These are phyloP conservation scores for Pao palembangensis DNA, from an alignment of 2,113 vertebrate genomes.

Conservation along the genomic window DNA sequence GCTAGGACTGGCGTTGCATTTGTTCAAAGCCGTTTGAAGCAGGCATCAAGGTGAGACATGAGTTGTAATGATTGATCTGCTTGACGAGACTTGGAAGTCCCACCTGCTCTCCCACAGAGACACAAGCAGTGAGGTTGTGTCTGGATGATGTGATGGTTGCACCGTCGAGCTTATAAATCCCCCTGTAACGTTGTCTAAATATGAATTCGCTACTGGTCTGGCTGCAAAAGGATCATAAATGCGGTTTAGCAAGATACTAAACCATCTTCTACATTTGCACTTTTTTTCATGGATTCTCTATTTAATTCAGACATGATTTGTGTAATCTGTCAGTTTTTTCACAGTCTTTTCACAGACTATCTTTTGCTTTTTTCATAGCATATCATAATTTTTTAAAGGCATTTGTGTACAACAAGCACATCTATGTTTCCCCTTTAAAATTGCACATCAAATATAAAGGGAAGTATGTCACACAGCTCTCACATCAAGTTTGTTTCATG, in stretches of 20 bases:
- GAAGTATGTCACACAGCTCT: conserved; percentile 21
- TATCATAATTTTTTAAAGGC: conserved; percentile 1
- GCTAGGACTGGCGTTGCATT: conserved; percentile 6
- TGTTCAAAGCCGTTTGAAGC: conserved; percentile 19
- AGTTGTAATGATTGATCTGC: conserved; percentile 13
- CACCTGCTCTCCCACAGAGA: conserved; percentile 19
- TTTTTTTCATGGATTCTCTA: too few species aligned
- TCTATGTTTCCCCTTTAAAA: conserved; percentile 2
- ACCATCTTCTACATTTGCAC: too few species aligned
- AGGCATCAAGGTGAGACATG: conserved; percentile 16
- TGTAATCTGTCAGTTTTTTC: too few species aligned
- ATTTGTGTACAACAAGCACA: conserved; percentile 10
- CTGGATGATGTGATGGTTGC: conserved; percentile 11
- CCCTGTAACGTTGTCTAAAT: conserved; percentile 12
- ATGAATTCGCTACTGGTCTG: conserved; percentile 8
- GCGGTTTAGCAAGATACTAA: too few species aligned
- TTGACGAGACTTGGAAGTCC: conserved; percentile 11
- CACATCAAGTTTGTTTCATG: conserved; percentile 10
- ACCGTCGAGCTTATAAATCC: not conserved
- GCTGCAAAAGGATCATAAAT: too few species aligned
- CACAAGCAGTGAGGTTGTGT: not conserved
- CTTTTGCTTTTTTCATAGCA: conserved; percentile 12
- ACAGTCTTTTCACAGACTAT: not conserved
- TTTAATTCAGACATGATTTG: too few species aligned
- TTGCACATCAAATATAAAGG: conserved; percentile 18